Base-by-base conservation (phyloP, 2,888 invertebrate genomes). In the Pandemis heparana region DNA sequence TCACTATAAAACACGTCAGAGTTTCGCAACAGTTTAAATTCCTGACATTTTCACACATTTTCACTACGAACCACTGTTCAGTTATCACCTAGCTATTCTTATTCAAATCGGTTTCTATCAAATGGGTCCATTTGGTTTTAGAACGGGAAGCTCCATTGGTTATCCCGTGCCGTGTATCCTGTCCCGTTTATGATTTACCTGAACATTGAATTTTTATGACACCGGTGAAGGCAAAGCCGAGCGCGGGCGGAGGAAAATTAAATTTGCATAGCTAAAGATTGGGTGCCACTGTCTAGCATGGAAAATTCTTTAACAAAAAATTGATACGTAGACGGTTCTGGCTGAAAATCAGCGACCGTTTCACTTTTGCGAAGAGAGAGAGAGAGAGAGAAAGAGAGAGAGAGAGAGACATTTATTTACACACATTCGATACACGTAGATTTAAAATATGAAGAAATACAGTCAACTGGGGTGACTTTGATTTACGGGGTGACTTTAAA, bases 151-250 rank as follows among this genome's bases (percentile, higher is more conserved):
- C 51, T 60, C 70, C 51, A 68, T 71, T 72, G 75, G 69, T 74
- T 70, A 68, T 70, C 6, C 38, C 38, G n/a, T 9, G 16, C 46
- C 38, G 18, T 62, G 72, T 73, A 73, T 69, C 72, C 68, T 71
- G 70, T 69, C 76, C 71, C 72, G 78, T 81, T 85, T 82, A 84
- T 84, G 85, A 83, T 83, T 83, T 82, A 85, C 83, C 80, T 83
- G 82, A 77, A 79, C 82, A 81, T 82, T 81, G 80, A 82, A 78
- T 79, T 85, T 85, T 85, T 84, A 84, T 83, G 82, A 80, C 81
- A 69, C 75, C 75, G 71, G 75, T 77, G 77, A 73, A 32, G 71
- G 76, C 46, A 53, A 72, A 46, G 63, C 69, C 75, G 76, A 78
- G 77, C 77, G 78, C 75, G 82, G 81, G 73, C 68, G 5, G 80